phyloP scores from a whole-genome alignment of 2,113 vertebrate genomes.

The Ciconia stormi region DNA sequence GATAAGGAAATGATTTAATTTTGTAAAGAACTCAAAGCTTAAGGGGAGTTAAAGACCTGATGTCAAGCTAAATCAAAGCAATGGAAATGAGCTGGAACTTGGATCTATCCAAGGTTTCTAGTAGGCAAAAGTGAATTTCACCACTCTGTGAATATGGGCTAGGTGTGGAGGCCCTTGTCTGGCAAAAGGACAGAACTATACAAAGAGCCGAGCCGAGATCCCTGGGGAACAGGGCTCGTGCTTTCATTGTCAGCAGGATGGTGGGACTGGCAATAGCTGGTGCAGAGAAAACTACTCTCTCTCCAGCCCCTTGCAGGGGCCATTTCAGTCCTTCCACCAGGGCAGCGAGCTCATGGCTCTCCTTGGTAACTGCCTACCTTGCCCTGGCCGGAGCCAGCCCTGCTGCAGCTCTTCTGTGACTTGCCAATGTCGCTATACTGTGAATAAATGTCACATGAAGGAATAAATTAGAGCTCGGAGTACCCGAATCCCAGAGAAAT shows the following conservation, averaged over 20 bases:
- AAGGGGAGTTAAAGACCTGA: background rate
- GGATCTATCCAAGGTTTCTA: background rate
- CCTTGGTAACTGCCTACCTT: background rate
- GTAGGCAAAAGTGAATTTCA: background rate
- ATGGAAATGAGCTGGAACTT: background rate
- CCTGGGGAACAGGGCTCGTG: background rate
- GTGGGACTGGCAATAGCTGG: background rate
- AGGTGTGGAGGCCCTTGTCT: background rate
- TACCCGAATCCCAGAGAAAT: background rate
- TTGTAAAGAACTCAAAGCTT: background rate
- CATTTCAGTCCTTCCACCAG: background rate
- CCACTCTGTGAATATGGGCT: background rate
- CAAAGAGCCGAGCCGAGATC: background rate
- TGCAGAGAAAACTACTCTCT: background rate
- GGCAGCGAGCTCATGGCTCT: background rate
- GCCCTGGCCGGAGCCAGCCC: background rate
- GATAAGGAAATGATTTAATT: background rate
- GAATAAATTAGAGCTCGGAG: background rate
- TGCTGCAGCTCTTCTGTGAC: background rate
- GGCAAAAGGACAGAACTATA: background rate
- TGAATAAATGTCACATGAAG: background rate
- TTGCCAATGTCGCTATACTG: background rate
- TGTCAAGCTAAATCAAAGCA: constrained; percentile 8
- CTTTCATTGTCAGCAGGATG: background rate
- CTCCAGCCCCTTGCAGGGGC: background rate